Base-by-base conservation (phyloP, 2,113 vertebrate genomes). In the Dicentrarchus labrax region DNA sequence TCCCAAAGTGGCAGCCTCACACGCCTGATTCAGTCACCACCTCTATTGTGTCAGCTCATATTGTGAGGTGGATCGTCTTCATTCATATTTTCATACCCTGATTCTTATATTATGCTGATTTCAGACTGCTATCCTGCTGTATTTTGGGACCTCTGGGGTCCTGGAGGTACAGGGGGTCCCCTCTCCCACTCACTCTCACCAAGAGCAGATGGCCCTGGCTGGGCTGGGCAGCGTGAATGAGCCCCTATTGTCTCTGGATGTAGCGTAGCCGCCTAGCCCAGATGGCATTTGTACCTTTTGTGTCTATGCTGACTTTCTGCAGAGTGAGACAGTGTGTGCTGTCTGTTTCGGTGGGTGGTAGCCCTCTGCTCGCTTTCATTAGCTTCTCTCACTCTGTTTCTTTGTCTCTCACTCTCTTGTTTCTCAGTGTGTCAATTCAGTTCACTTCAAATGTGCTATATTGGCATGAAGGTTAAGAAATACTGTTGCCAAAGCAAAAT, bases 251-350 rank as follows among this genome's bases (percentile, higher is more conserved):
- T 94, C 85, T 89, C 47, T 91, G 93, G 90, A 91, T 89, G 91
- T 94, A 90, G 91, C 81, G 90, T 90, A 91, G 93, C 90, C 85
- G 87, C 89, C 90, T 91, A 87, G 90, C 93, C 92, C 94, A 94
- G 94, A 94, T 94, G 94, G 93, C 92, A 92, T 92, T 94, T 94
- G 88, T 88, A 93, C 84, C 94, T 94, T 94, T 94, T 93, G 93
- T 93, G 90, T 92, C 82, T 60, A 6, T 68, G 75, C 78, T 89
- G 89, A 94, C 91, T 94, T 89, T 92, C 73, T 87, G 89, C 83
- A 54, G 72, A 85, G 88, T 78, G 85, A 83, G 88, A 78, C 89
- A 72, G 88, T 80, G 89, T 88, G 78, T 68, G 90, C 80, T 90
- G 92, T 94, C 92, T 93, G 87, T 86, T 90, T 21, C 78, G 4